Evolutionary conservation across 2,888 invertebrate genomes (phyloP).

Genomic region (Drosophila mayaguana): DNA sequence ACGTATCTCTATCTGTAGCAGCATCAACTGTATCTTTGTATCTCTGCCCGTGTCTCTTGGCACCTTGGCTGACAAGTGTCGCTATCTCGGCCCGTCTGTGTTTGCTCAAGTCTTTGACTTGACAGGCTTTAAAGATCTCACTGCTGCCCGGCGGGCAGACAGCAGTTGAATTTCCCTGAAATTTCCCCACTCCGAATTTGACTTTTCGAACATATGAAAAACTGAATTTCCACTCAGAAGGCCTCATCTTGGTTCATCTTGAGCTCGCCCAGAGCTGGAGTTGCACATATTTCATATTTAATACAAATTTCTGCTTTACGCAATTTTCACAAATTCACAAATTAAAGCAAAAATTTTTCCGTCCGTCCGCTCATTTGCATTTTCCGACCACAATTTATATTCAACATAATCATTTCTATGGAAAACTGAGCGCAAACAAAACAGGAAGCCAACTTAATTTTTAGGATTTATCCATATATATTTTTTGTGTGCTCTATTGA

Average conservation of each 20-base stretch:
- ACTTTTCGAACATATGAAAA: not conserved
- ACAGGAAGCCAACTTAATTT: conserved; percentile 4
- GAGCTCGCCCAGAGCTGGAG: not conserved
- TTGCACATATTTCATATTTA: not conserved
- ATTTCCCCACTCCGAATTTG: not conserved
- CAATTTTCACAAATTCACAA: conserved; percentile 1
- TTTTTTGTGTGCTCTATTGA: not conserved
- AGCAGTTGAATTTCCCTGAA: not conserved
- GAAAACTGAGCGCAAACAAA: conserved; percentile 8
- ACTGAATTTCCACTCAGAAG: not conserved
- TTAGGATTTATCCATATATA: not conserved
- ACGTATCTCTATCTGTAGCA: conserved; percentile 15
- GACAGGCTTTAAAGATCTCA: conserved; percentile 18
- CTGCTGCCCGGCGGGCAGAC: not conserved
- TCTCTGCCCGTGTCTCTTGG: conserved; percentile 19
- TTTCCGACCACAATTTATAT: conserved; percentile 1
- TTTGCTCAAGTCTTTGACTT: conserved; percentile 29
- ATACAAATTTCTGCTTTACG: not conserved
- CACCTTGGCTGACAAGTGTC: conserved; percentile 32
- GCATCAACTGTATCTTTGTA: not conserved
- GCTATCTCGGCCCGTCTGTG: conserved; percentile 26
- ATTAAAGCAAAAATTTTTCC: conserved; percentile 1
- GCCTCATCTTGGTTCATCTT: not conserved
- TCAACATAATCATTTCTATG: conserved; percentile 4
- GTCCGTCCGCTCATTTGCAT: not conserved